Evolutionary conservation across 2,113 vertebrate species (phyloP), one percentile per base, ranked within the genome.

Genomic region (Tursiops truncatus): DNA sequence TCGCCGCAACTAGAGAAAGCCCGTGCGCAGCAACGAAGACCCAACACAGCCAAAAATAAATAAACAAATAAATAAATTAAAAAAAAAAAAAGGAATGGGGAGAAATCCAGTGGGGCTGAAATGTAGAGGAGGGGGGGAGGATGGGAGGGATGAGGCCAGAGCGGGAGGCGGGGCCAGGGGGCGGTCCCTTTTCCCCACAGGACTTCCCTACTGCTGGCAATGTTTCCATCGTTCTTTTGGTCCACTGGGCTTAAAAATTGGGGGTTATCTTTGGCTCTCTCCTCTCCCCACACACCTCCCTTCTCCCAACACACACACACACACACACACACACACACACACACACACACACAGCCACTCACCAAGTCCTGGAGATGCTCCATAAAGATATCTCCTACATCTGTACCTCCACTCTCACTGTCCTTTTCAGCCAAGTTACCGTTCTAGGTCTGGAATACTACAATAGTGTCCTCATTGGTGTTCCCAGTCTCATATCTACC

Each of bases 401-500:
- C 8, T 23, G 47, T 28, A 77, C 60, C 33, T 85, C 56, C 53
- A 8, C 28, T 36, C 60, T 7, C 28, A 31, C 5, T 11, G 13
- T 70, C 18, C 1, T n/a, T 68, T 62, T 60, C 67, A 60, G 26
- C 26, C 33, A 76, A 68, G 38, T 33, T 26, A 2, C 33, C 14
- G 0, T 33, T 41, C 67, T 77, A 25, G 8, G 31, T 10, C 26
- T 12, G 9, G 68, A 31, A 50, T 13, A 10, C 58, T 12, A 56
- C 11, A 1, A 8, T 1, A 0, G 21, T 8, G 21, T 68, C 53
- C 9, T 31, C 26, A 11, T 1, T 53, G 50, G 25, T 36, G n/a
- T 81, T 62, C 50, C 47, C 12, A 70, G 70, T 79, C 6, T 83
- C 9, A 36, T 65, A 28, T n/a, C 25, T 23, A 58, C 5, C n/a